Evolutionary conservation across 2,113 vertebrate species (phyloP).

Genomic region (Heloderma charlesbogerti): DNA sequence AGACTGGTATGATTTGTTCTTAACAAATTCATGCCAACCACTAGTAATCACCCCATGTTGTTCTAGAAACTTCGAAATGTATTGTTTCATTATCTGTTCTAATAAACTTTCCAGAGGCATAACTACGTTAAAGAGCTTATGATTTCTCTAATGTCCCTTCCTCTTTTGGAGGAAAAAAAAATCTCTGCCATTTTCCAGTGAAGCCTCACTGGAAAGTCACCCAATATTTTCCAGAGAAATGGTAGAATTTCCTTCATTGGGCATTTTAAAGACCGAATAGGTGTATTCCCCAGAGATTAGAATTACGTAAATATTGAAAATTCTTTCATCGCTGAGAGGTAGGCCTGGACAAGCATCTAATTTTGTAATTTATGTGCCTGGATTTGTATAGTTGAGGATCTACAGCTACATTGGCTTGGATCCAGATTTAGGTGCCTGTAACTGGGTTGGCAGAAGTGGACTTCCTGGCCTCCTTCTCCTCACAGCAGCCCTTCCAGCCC

Average conservation of each 20-base stretch:
- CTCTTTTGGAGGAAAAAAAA: not conserved
- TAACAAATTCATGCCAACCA: not conserved
- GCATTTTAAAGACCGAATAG: not conserved
- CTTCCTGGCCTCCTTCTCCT: too few species aligned
- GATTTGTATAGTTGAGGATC: not conserved
- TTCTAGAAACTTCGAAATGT: not conserved
- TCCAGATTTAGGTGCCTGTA: too few species aligned
- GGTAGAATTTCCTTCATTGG: not conserved
- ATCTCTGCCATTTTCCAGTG: not conserved
- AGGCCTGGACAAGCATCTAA: not conserved
- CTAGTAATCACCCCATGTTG: not conserved
- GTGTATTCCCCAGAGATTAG: too few species aligned
- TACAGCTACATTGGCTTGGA: too few species aligned
- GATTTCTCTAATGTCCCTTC: not conserved
- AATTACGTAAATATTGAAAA: not conserved
- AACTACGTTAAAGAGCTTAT: not conserved
- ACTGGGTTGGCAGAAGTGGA: too few species aligned
- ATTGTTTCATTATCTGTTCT: constrained; percentile 10
- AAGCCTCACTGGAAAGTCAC: not conserved
- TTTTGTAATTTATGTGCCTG: not conserved
- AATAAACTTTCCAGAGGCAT: not conserved
- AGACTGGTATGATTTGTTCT: not conserved
- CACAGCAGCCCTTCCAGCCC: too few species aligned
- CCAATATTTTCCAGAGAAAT: not conserved
- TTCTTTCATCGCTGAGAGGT: not conserved